These are phyloP conservation scores for Sebastes hubbsi DNA, from an alignment of 2,797 vertebrate genomes.

Conservation along the genomic window DNA sequence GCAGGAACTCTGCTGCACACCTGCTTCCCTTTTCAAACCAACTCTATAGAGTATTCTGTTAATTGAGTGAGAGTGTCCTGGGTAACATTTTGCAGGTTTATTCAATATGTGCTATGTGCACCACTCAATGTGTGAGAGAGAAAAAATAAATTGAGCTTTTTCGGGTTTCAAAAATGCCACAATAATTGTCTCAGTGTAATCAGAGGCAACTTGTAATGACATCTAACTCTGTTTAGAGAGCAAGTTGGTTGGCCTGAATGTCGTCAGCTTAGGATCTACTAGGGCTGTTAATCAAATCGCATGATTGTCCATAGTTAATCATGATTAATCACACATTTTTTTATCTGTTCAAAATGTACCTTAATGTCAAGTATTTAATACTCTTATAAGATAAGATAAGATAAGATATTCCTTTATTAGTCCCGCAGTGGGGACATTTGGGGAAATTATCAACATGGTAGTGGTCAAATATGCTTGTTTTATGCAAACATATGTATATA, in stretches of 20 bases:
- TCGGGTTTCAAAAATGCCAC: slow-evolving; percentile 30
- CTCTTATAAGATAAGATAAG: no score
- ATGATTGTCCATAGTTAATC: no score
- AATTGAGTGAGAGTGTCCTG: slow-evolving; percentile 38
- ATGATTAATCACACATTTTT: no score
- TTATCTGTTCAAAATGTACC: no score
- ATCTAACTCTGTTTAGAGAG: slow-evolving; percentile 55
- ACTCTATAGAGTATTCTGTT: slow-evolving; percentile 7
- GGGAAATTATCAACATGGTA: no score
- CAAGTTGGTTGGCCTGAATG: slow-evolving; percentile 56
- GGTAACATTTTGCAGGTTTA: slow-evolving; percentile 36
- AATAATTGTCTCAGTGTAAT: slow-evolving; percentile 44
- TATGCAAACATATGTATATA: no score
- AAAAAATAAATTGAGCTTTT: slow-evolving; percentile 21
- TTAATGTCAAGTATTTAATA: no score
- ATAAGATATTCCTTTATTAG: no score
- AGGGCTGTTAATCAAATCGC: no score
- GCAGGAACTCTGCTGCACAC: slow-evolving; percentile 56
- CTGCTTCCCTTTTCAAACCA: slow-evolving; percentile 60
- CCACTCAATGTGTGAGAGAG: slow-evolving; percentile 4
- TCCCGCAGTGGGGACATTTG: no score
- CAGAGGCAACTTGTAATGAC: slow-evolving; percentile 54
- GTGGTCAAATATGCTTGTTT: no score
- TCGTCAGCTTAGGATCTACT: slow-evolving; percentile 38
- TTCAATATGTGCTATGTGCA: slow-evolving; percentile 8